Evolutionary conservation across 2,888 invertebrate genomes (phyloP), one percentile per base, ranked within the genome.

Genomic region (Stratiomys singularior): DNA sequence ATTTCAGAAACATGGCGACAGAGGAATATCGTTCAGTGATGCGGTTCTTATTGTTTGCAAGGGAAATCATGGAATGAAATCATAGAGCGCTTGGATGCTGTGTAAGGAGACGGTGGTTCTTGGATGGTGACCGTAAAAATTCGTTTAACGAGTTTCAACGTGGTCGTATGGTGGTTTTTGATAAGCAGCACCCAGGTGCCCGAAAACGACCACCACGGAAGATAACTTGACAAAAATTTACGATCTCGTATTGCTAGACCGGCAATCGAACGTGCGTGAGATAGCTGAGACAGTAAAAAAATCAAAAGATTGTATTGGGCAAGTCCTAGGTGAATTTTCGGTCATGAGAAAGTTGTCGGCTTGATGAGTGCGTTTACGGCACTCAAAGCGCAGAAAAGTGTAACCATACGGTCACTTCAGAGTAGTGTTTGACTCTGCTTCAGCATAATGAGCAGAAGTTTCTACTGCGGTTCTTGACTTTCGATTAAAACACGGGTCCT

Each of bases 1-100:
- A 77, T 76, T 52, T 79, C 27, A 52, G 60, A 77, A 71, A 79
- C 71, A 80, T 77, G 46, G 63, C 69, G 67, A 78, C 56, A 78
- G 77, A 78, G 60, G 71, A 78, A 78, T 78, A 78, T 77, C 77
- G 78, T 56, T 58, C 79, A 64, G 77, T 72, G 77, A 78, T 71
- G 72, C 44, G 76, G 72, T 79, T 76, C 63, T 76, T 74, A 37
- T 63, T 76, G 30, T 5, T 44, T 60, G 76, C 63, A 76, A 76
- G 63, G 63, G 46, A 76, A 76, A 76, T 60, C 76, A 47, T 30
- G 74, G 30, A 74, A 25, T 27, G 58, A 74, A 58, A 74, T 74
- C 58, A 74, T 28, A 74, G 74, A 74, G 52, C 74, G 74, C 30
- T 74, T 58, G 74, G 58, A 74, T 28, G 63, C 63, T 76, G 63